Conservation (phyloP, 2,888 invertebrate species). For the Eutolmus rufibarbis region DNA sequence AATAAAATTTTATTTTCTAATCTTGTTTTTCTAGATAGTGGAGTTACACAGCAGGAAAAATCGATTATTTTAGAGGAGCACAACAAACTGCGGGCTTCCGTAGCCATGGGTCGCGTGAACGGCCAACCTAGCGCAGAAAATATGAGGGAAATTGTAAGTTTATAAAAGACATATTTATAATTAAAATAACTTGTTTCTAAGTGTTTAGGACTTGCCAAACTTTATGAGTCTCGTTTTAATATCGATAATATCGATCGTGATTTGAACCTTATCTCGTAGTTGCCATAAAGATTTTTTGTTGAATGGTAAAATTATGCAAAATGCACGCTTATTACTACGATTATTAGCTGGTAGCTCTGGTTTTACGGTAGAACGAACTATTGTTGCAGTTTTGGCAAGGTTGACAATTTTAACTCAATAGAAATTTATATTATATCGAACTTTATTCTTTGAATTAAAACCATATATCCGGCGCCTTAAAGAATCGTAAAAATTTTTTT, state of each 20-base stretch:
- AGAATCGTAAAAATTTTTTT: not conserved
- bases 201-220: not conserved
- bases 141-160: conserved; percentile 83
- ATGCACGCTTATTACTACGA: not conserved
- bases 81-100: conserved; percentile 79
- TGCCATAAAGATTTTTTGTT: not conserved
- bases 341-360: not conserved
- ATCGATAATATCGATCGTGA: not conserved
- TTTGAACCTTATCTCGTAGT: not conserved
- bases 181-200: not conserved
- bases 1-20: conserved; percentile 10
- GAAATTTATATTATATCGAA: not conserved
- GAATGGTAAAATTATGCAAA: not conserved
- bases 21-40: conserved; percentile 58
- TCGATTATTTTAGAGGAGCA: conserved; percentile 80
- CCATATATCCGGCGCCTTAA: not conserved
- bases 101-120: conserved; percentile 79
- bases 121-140: conserved; percentile 83
- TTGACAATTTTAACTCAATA: not conserved
- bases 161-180: not conserved
- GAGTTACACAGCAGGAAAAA: conserved; percentile 75
- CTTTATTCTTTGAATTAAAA: not conserved
- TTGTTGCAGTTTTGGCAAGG: not conserved
- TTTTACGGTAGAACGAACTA: not conserved
- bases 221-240: not conserved